phyloP scores from a whole-genome alignment of 37 sponge, comb jelly and placozoan species.

The Spongilla lacustris region DNA sequence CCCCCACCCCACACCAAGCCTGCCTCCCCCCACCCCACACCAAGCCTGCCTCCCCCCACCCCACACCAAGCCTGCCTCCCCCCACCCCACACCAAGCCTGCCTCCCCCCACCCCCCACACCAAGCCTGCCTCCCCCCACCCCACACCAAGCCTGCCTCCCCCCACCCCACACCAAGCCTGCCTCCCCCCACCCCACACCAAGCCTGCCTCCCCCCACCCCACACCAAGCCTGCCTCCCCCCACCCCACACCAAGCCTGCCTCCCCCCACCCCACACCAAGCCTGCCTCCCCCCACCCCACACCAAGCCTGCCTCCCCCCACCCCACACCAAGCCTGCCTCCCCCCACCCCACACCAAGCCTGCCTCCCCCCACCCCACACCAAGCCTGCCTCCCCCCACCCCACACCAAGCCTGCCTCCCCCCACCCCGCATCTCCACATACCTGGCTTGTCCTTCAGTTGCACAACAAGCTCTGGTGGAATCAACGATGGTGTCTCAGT shows the following conservation, averaged over 20 bases:
- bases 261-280: not conserved
- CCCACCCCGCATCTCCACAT: not conserved
- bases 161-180: not conserved
- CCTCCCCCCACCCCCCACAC: not conserved
- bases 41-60: not conserved
- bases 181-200: not conserved
- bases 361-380: not conserved
- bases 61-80: not conserved
- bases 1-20: not conserved
- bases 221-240: not conserved
- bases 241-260: not conserved
- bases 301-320: not conserved
- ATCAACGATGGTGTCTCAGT: not conserved
- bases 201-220: not conserved
- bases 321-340: not conserved
- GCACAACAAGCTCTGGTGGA: slow-evolving; percentile 4
- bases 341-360: too few relatives aligned
- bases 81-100: not conserved
- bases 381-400: not conserved
- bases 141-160: not conserved
- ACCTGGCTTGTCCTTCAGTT: slow-evolving; percentile 48
- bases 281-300: not conserved
- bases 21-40: not conserved
- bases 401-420: not conserved
- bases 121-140: not conserved